These are phyloP conservation scores for Tenebrio molitor DNA, from an alignment of 1,140 invertebrate species.

Conservation along the genomic window DNA sequence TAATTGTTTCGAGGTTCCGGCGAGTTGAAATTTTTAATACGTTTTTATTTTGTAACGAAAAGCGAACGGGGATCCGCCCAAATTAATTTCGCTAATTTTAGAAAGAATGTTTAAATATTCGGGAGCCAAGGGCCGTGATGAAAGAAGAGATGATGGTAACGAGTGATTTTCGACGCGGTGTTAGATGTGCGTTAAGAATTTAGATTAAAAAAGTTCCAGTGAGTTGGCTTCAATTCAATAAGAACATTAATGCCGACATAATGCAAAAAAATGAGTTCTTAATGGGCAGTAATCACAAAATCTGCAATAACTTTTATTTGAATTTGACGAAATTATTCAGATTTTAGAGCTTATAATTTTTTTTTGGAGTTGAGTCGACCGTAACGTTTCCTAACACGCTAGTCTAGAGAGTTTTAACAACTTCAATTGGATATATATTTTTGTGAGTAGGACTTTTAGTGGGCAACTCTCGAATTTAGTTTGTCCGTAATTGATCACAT, in stretches of 20 bases:
- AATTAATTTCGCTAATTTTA: not conserved
- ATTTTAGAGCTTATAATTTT: too few species aligned
- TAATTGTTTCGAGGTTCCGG: too few species aligned
- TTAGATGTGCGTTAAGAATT: constrained; percentile 19
- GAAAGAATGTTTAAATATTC: too few species aligned
- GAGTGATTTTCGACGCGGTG: not conserved
- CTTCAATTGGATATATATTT: too few species aligned
- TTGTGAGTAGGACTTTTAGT: too few species aligned
- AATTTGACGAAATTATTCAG: too few species aligned
- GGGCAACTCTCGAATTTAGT: constrained; percentile 2
- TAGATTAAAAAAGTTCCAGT: constrained; percentile 29
- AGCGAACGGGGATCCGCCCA: too few species aligned
- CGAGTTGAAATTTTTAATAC: too few species aligned
- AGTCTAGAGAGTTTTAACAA: constrained; percentile 18
- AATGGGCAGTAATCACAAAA: too few species aligned
- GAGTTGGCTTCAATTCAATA: constrained; percentile 25
- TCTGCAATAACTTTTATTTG: too few species aligned
- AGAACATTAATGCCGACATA: constrained; percentile 2
- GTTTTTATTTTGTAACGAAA: too few species aligned
- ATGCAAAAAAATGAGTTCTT: too few species aligned
- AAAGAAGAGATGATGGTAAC: not conserved
- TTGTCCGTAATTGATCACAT: constrained; percentile 4
- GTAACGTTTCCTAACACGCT: constrained; percentile 10
- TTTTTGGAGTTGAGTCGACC: constrained; percentile 29
- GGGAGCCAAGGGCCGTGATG: not conserved